Evolutionary conservation across 1,140 invertebrate genomes (phyloP).

Genomic region (Watersipora subatra): DNA sequence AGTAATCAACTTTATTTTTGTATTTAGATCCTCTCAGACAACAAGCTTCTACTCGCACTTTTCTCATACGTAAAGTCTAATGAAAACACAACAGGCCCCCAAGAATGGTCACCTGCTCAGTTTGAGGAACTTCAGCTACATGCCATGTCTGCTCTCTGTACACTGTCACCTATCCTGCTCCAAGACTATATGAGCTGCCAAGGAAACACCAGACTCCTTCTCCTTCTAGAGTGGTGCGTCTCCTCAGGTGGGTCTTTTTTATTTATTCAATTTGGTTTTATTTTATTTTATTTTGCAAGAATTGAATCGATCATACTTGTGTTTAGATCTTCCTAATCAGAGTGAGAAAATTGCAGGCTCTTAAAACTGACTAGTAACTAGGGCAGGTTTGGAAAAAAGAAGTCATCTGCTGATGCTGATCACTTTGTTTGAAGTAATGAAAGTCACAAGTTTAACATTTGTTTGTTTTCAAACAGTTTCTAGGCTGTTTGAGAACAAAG

Average conservation of each 20-base stretch:
- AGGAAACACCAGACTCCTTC: conserved; percentile 33
- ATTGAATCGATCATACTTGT: too few species aligned
- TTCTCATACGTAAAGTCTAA: conserved; percentile 35
- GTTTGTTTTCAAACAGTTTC: too few species aligned
- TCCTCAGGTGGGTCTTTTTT: conserved; percentile 30
- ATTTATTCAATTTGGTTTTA: too few species aligned
- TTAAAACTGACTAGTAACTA: too few species aligned
- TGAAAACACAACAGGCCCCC: conserved; percentile 20
- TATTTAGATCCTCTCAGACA: conserved; percentile 34
- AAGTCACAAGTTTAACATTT: too few species aligned
- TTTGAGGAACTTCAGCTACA: conserved; percentile 41
- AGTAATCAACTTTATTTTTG: background rate
- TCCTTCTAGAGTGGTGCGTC: conserved; percentile 40
- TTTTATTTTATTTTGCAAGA: too few species aligned
- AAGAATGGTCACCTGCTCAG: conserved; percentile 36
- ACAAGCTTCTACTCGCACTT: conserved; percentile 33
- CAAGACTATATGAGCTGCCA: conserved; percentile 39
- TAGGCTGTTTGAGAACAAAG: too few species aligned
- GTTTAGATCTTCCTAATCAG: too few species aligned
- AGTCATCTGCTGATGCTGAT: too few species aligned
- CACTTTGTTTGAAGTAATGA: too few species aligned
- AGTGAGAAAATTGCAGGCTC: too few species aligned
- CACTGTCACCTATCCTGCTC: conserved; percentile 33
- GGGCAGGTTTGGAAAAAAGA: too few species aligned
- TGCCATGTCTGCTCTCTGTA: conserved; percentile 30